Evolutionary conservation across 1,140 invertebrate genomes (phyloP), one percentile per base, ranked within the genome.

Genomic region (Aphaenogaster floridana): DNA sequence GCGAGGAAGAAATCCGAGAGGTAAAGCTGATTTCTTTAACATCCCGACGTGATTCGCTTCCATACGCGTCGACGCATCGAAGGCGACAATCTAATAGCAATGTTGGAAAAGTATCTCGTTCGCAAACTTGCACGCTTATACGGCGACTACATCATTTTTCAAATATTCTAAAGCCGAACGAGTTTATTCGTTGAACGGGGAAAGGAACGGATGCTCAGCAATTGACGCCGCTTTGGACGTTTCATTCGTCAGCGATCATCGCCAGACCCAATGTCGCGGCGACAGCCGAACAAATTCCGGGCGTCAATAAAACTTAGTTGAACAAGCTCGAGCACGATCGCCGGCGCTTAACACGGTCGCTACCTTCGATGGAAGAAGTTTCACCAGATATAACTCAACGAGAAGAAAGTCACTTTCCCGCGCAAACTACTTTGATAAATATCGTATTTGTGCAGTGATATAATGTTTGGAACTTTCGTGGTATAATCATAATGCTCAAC

Each of bases 391-490:
- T 87, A 76, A 85, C 74, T 39, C 57, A 50, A 50, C 57, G 69
- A 7, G 54, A 90, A 50, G 80, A 84, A 88, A 84, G 78, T 78
- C 79, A 61, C 64, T 77, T 79, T 45, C 45, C 57, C 28, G 57
- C 39, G 52, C 48, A 36, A 54, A 63, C 68, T 50, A 71, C 74
- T 50, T 50, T 83, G 83, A 89, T 89, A 89, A 89, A 89, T 89
- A 88, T 89, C 71, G 52, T 74, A 88, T 88, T 89, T 88, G 77
- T 74, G 59, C 87, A 59, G 48, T 86, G 87, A 86, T 74, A 88
- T 63, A 71, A 86, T 86, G 85, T 81, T 72, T 79, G 17, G 48
- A 86, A 89, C 50, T 89, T 89, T 52, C 39, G 50, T 28, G 68
- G 59, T 59, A 80, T 72, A 80, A 89, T 89, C 83, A 69, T 71